phyloP scores from a whole-genome alignment of 2,113 vertebrate genomes.

The Silurus asotus region DNA sequence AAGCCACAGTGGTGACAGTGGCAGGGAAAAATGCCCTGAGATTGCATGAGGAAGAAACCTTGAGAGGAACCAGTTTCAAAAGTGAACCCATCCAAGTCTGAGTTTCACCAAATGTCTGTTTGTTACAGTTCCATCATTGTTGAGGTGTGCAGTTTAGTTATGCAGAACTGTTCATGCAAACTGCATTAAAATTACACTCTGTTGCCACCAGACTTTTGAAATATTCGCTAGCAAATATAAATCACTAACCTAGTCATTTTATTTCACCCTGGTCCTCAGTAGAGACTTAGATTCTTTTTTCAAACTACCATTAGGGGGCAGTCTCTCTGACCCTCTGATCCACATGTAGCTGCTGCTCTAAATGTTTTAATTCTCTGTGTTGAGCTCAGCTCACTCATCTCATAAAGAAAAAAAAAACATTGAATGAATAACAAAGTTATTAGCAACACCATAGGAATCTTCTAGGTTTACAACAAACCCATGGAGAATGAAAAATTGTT shows the following conservation, averaged over 20 bases:
- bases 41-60: no score
- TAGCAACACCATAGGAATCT: conserved; percentile 2
- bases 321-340: conserved; percentile 15
- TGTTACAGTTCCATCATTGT: no score
- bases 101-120: no score
- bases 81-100: no score
- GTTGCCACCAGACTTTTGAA: background rate
- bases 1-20: no score
- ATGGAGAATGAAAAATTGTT: conserved; percentile 8
- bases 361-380: background rate
- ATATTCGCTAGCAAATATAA: background rate
- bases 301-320: conserved; percentile 52
- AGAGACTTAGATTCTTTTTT: background rate
- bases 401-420: background rate
- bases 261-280: background rate
- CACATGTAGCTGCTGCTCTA: background rate
- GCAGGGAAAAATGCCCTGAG: no score
- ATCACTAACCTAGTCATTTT: background rate
- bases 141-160: no score
- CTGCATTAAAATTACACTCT: background rate
- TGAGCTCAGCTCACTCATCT: conserved; percentile 6
- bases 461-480: conserved; percentile 11
- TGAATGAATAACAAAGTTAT: conserved; percentile 5
- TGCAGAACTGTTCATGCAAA: background rate
- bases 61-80: no score